Evolutionary conservation across 1,140 invertebrate genomes (phyloP), one percentile per base, ranked within the genome.

Genomic region (Panagrolaimus sp.): DNA sequence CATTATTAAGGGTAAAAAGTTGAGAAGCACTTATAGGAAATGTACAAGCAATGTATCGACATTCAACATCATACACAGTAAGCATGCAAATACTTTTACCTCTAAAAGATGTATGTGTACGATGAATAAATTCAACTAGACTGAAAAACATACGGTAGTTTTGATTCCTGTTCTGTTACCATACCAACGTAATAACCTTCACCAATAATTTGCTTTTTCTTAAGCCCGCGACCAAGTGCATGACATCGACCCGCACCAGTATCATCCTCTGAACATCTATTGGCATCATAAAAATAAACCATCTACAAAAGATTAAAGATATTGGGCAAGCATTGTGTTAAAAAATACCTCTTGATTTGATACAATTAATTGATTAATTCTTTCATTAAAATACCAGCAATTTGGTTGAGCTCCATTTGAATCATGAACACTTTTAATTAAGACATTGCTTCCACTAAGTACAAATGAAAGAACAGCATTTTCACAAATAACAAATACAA

Each of bases 231-330:
- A 9, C 53, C 72, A 9, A 81, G 70, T 16, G 14, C 66, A 68
- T 27, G 62, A 66, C 31, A 43, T 20, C 62, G 43, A 0, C n/a
- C 43, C 1, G 43, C 46, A 31, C 45, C 47, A 25, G 42, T 23
- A 44, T 63, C 67, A 38, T 53, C 47, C 46, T 82, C 77, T 1
- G 74, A 44, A 45, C 71, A 82, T 48, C 65, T 65, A 16, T 79
- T 72, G 23, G 74, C 70, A 47, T 82, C 72, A 45, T 82, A 82
- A 65, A 82, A 82, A 65, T 82, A 72, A 9, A 82, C 70, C 77
- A 80, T 82, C 75, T 80, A 44, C n/a, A n/a, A n/a, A n/a, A n/a
- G n/a, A n/a, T n/a, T n/a, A n/a, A n/a, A n/a, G n/a, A n/a, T n/a
- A n/a, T n/a, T n/a, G n/a, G n/a, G n/a, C n/a, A n/a, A n/a, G n/a